These are phyloP conservation scores for Melanostoma scalare DNA, from an alignment of 2,888 invertebrate genomes.

Conservation along the genomic window DNA sequence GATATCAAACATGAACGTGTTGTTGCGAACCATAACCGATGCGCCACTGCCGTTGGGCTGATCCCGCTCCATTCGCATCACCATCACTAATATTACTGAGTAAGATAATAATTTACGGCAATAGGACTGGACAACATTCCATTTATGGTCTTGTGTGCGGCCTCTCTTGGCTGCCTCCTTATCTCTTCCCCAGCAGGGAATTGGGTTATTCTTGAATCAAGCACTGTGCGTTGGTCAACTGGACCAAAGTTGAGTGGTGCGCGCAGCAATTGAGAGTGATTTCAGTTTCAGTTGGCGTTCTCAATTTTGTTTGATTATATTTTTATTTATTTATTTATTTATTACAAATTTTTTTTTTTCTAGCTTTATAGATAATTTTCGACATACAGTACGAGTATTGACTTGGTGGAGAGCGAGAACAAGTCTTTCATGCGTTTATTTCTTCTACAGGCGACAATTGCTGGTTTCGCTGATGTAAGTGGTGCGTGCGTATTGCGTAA, in stretches of 20 bases:
- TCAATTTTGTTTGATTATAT: slow-evolving; percentile 23
- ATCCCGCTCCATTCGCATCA: background rate
- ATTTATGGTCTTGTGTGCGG: slow-evolving; percentile 42
- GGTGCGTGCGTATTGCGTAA: slow-evolving; percentile 45
- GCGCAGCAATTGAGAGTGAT: slow-evolving; percentile 64
- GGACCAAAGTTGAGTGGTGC: slow-evolving; percentile 51
- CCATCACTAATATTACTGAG: slow-evolving; percentile 50
- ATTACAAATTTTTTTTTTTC: slow-evolving; percentile 5
- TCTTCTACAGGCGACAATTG: background rate
- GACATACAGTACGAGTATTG: slow-evolving; percentile 49
- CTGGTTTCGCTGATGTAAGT: slow-evolving; percentile 11
- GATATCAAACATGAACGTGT: slow-evolving; percentile 45
- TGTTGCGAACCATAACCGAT: slow-evolving; percentile 19
- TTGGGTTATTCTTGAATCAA: slow-evolving; percentile 69
- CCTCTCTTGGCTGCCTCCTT: slow-evolving; percentile 25
- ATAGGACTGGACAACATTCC: slow-evolving; percentile 64
- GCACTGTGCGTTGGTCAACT: slow-evolving; percentile 61
- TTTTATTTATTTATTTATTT: slow-evolving; percentile 15
- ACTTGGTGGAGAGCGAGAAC: slow-evolving; percentile 44
- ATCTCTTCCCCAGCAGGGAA: slow-evolving; percentile 36
- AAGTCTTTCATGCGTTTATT: slow-evolving; percentile 41
- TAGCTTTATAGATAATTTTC: slow-evolving; percentile 36
- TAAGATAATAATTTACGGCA: slow-evolving; percentile 52
- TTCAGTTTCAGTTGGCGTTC: slow-evolving; percentile 68
- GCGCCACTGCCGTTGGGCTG: slow-evolving; percentile 1